These are phyloP conservation scores for Onychostruthus taczanowskii DNA, from an alignment of 2,113 vertebrate species.

Conservation along the genomic window DNA sequence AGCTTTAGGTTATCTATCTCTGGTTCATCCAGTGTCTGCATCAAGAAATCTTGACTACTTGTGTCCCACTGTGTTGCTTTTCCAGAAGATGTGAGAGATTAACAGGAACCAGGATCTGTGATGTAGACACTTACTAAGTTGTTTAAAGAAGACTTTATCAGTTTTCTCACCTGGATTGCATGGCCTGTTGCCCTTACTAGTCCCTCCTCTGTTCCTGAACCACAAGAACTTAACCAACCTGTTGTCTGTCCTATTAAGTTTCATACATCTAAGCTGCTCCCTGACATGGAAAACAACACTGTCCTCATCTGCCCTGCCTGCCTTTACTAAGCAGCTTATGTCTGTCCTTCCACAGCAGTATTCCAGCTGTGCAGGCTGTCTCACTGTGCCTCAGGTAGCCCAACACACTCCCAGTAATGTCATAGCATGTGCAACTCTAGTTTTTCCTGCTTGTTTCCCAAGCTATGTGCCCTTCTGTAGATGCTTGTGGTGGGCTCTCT, in stretches of 20 bases:
- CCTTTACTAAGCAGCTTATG: neutral
- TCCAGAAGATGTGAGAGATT: neutral
- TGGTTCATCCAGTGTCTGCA: neutral
- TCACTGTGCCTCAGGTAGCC: neutral
- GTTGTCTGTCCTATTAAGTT: neutral
- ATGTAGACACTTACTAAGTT: neutral
- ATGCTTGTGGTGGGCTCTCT: neutral
- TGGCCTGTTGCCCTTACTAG: neutral
- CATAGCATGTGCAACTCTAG: neutral
- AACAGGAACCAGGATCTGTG: neutral
- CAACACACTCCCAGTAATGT: neutral
- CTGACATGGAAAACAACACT: neutral
- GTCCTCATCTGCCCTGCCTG: neutral
- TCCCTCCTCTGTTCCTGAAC: neutral
- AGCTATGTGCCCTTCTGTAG: neutral
- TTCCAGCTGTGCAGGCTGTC: neutral
- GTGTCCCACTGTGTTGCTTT: neutral
- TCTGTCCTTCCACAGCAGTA: neutral
- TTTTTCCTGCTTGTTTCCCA: neutral
- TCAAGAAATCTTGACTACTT: neutral
- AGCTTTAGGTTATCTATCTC: neutral
- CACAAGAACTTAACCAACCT: neutral
- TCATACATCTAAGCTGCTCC: neutral
- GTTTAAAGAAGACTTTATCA: neutral
- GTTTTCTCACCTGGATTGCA: neutral